A percentile compares a stretch with the other conserved stretches of the same genome.
These are phyloP conservation scores for Etheostoma cragini DNA, from an alignment of 2,113 vertebrate species.

Conservation along the genomic window DNA sequence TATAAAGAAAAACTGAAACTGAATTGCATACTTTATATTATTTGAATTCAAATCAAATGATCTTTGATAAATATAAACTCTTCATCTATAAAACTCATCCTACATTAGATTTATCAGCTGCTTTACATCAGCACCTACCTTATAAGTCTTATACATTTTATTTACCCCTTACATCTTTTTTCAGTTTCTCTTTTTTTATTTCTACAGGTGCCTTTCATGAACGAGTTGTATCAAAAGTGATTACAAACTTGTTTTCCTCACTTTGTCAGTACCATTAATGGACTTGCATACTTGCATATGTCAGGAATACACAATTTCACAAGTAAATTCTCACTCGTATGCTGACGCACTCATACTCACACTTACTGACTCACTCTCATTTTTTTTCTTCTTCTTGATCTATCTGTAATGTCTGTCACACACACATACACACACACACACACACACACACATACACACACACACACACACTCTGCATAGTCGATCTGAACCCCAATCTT, in stretches of 20 bases:
- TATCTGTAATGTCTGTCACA: neutral
- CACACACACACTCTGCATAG: neutral
- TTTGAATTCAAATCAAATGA: too few relatives aligned
- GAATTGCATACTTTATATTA: neutral
- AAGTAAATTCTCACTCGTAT: constrained; percentile 44
- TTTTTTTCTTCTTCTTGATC: constrained; percentile 30
- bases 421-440: constrained; percentile 7
- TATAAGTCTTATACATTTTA: too few relatives aligned
- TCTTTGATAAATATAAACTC: neutral
- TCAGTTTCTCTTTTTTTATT: too few relatives aligned
- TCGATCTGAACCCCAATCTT: neutral
- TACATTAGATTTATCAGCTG: neutral
- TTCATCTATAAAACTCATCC: neutral
- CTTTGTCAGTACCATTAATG: constrained; percentile 15
- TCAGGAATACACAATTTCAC: constrained; percentile 44
- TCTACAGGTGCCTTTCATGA: too few relatives aligned
- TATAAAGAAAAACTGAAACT: neutral
- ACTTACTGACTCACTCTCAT: constrained; percentile 24
- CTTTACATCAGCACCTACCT: neutral
- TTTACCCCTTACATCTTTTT: too few relatives aligned
- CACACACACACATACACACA: constrained; percentile 12
- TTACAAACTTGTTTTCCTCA: constrained; percentile 12
- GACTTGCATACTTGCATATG: constrained; percentile 15
- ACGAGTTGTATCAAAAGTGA: neutral
- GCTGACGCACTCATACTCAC: constrained; percentile 41